These are phyloP conservation scores for Herpailurus yagouaroundi DNA, from an alignment of 2,113 vertebrate species.

Conservation along the genomic window DNA sequence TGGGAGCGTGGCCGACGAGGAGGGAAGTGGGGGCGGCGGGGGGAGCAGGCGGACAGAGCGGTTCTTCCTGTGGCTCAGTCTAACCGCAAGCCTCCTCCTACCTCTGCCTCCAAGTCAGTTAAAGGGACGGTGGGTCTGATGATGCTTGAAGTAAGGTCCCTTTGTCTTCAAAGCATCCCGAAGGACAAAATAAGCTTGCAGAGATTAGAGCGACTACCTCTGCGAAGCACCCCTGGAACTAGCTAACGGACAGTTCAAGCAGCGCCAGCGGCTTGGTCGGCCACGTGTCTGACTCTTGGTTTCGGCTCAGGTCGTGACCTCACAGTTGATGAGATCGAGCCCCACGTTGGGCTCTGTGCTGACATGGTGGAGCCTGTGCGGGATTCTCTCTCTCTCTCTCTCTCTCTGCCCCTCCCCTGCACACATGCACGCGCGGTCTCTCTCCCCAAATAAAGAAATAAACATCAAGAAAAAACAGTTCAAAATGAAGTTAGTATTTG, in stretches of 20 bases:
- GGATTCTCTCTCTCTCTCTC: too few relatives aligned
- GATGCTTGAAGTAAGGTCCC: background rate
- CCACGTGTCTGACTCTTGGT: too few relatives aligned
- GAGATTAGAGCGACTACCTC: background rate
- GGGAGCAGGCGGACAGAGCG: too few relatives aligned
- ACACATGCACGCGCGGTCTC: too few relatives aligned
- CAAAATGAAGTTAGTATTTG: background rate
- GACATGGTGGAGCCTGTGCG: too few relatives aligned
- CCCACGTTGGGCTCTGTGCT: too few relatives aligned
- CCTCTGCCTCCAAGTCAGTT: background rate
- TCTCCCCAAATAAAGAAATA: too few relatives aligned
- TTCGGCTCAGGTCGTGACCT: too few relatives aligned
- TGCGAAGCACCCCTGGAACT: background rate
- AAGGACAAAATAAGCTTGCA: background rate
- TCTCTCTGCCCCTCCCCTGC: too few relatives aligned
- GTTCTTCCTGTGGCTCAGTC: fast-evolving
- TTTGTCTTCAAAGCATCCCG: background rate
- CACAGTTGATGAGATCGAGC: too few relatives aligned
- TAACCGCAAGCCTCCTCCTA: background rate
- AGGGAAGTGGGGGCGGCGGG: fast-evolving
- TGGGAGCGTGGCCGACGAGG: fast-evolving
- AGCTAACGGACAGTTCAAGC: background rate
- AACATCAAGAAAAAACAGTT: background rate
- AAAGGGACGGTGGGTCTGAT: fast-evolving
- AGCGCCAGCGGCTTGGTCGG: too few relatives aligned